A percentile compares a stretch with the other conserved stretches of the same genome.
phyloP scores from a whole-genome alignment of 2,113 vertebrate species.

The Gobius niger region DNA sequence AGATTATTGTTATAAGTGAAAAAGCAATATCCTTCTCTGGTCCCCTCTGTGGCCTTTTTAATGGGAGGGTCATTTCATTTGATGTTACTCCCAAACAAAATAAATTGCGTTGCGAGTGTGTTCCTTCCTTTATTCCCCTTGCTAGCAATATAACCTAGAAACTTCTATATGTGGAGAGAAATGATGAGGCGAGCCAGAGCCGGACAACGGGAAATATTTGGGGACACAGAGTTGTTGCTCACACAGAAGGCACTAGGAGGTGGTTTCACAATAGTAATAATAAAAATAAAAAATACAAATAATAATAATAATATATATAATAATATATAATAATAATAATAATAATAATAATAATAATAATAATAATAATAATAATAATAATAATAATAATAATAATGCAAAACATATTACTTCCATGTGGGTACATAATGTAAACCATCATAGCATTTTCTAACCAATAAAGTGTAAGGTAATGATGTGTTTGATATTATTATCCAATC shows the following conservation, averaged over 20 bases:
- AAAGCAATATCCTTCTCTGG: conserved; percentile 70
- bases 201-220: conserved; percentile 13
- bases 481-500: not conserved
- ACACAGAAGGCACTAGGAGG: not conserved
- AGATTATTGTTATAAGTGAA: conserved; percentile 66
- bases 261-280: not conserved
- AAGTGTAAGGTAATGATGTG: no score
- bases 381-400: no score
- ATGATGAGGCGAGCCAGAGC: conserved; percentile 22
- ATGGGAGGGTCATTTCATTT: conserved; percentile 71
- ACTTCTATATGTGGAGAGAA: conserved; percentile 55
- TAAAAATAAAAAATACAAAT: no score
- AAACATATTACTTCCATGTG: no score
- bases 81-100: conserved; percentile 70
- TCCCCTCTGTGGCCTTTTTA: conserved; percentile 68
- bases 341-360: no score
- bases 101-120: conserved; percentile 67
- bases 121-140: conserved; percentile 66
- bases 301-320: no score
- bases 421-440: no score
- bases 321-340: no score
- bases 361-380: no score
- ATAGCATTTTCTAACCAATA: no score
- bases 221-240: conserved; percentile 4
- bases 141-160: conserved; percentile 64